These are phyloP conservation scores for Poecilia wingei DNA, from an alignment of 2,797 vertebrate species.

Conservation along the genomic window DNA sequence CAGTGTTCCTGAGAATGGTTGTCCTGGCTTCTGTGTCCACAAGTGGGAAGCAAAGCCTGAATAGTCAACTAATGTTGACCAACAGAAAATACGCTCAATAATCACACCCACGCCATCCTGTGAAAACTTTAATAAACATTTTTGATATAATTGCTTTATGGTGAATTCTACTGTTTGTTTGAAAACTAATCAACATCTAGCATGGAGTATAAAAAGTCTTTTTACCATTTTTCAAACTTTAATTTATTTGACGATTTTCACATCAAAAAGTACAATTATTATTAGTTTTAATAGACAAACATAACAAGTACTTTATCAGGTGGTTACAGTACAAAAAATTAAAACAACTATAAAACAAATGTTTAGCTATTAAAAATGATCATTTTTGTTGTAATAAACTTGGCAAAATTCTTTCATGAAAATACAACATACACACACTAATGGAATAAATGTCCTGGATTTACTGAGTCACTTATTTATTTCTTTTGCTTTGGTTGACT, in stretches of 20 bases:
- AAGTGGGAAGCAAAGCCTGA: no score
- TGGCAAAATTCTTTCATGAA: constrained; percentile 49
- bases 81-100: no score
- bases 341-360: constrained; percentile 55
- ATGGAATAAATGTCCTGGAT: constrained; percentile 46
- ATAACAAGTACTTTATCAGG: constrained; percentile 41
- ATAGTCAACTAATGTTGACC: no score
- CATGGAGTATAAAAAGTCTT: not conserved
- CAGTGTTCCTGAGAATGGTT: no score
- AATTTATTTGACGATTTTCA: constrained; percentile 69
- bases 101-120: no score
- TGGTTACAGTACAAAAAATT: constrained; percentile 70
- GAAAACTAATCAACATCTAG: not conserved
- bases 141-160: no score
- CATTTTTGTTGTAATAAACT: constrained; percentile 39
- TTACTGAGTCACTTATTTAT: constrained; percentile 41
- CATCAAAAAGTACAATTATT: constrained; percentile 50
- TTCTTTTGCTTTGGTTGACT: constrained; percentile 69
- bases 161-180: no score
- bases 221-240: constrained; percentile 36
- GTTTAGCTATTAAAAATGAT: constrained; percentile 48
- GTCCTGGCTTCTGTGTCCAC: no score
- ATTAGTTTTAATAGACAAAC: constrained; percentile 58
- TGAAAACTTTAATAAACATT: no score
- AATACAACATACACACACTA: constrained; percentile 64